Percentiles rank a stretch among this genome's conserved stretches.
These are phyloP conservation scores for Gortyna flavago DNA, from an alignment of 2,888 invertebrate species.

Conservation along the genomic window DNA sequence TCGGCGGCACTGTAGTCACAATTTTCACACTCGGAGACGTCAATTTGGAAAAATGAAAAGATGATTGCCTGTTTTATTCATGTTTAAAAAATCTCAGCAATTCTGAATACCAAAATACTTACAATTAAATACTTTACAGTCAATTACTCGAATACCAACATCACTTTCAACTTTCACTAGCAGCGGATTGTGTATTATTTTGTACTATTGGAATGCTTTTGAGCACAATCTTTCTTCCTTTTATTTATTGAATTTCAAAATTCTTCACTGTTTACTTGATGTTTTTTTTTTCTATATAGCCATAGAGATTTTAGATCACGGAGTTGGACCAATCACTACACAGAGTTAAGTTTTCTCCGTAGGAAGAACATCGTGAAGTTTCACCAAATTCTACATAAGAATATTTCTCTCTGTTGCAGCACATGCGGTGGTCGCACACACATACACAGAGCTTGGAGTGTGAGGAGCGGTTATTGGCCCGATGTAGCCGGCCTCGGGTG, in stretches of 20 bases:
- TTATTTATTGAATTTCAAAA: not conserved
- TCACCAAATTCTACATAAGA: conserved; percentile 8
- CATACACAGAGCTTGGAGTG: conserved; percentile 92
- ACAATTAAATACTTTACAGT: not conserved
- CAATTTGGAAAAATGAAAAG: not conserved
- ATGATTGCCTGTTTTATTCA: not conserved
- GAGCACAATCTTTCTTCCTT: conserved; percentile 22
- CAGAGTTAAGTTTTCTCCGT: not conserved
- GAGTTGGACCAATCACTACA: conserved; percentile 16
- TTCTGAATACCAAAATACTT: not conserved
- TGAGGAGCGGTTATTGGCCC: conserved; percentile 90
- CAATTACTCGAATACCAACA: not conserved
- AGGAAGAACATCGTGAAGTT: not conserved
- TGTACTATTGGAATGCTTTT: conserved; percentile 37
- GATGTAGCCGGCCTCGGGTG: conserved; percentile 93
- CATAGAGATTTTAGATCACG: conserved; percentile 45
- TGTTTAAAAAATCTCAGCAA: not conserved
- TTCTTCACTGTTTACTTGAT: conserved; percentile 20
- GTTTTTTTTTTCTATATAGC: not conserved
- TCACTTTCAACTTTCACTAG: conserved; percentile 18
- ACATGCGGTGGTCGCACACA: conserved; percentile 93
- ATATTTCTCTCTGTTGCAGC: conserved; percentile 83
- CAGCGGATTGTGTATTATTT: conserved; percentile 11
- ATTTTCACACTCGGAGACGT: not conserved
- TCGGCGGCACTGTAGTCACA: not conserved